These are phyloP conservation scores for Forbesichthys agassizii DNA, from an alignment of 2,113 vertebrate genomes.

Conservation along the genomic window DNA sequence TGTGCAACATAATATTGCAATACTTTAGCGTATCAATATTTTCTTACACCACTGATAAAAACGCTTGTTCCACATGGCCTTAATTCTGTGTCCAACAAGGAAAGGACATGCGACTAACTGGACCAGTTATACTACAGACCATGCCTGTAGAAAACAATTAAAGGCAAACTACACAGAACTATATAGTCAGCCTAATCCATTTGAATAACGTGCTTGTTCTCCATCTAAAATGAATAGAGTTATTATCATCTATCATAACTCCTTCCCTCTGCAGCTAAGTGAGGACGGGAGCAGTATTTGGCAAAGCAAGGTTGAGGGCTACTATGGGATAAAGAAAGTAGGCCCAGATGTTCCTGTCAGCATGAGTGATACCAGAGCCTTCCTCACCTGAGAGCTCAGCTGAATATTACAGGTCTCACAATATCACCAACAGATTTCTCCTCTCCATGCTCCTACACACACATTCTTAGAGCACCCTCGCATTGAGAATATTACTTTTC, in stretches of 20 bases:
- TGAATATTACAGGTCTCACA: constrained; percentile 37
- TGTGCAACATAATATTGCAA: too few species aligned
- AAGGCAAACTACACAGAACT: constrained; percentile 20
- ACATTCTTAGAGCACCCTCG: constrained; percentile 30
- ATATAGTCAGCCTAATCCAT: constrained; percentile 16
- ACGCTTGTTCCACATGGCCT: constrained; percentile 57
- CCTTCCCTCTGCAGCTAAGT: constrained; percentile 48
- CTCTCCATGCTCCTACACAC: constrained; percentile 2
- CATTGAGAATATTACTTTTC: constrained; percentile 25
- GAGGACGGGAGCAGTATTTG: constrained; percentile 45
- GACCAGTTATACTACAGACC: not conserved
- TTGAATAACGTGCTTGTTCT: constrained; percentile 46
- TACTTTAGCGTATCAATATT: too few species aligned
- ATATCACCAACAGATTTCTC: constrained; percentile 23
- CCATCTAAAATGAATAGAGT: constrained; percentile 54
- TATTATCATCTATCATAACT: constrained; percentile 62
- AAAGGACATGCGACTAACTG: constrained; percentile 9
- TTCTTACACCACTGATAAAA: constrained; percentile 9
- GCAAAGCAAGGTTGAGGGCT: constrained; percentile 38
- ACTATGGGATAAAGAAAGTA: constrained; percentile 60
- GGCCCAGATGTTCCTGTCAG: constrained; percentile 73
- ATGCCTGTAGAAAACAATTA: constrained; percentile 13
- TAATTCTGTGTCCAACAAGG: constrained; percentile 43
- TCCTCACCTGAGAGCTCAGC: constrained; percentile 68
- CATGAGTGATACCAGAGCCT: constrained; percentile 72